A percentile compares a stretch with the other conserved stretches of the same genome.
Evolutionary conservation across 53 echinoderm and acorn worm genomes (phyloP).

Genomic region (Pentamera pediparva): DNA sequence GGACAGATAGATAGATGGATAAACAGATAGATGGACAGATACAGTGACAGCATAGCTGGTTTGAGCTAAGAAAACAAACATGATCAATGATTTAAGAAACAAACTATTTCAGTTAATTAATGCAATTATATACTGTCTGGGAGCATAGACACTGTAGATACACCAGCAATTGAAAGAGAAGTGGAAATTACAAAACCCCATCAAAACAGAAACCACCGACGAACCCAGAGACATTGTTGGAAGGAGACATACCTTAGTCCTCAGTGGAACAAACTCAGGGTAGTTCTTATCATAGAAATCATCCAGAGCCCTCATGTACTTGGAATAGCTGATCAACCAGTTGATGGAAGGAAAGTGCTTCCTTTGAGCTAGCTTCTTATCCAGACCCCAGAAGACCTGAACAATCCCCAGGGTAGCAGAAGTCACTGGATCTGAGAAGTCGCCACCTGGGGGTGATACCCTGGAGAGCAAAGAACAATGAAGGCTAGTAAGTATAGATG

Average conservation of each 20-base stretch:
- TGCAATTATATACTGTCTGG: too few species aligned
- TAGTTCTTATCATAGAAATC: conserved; percentile 99
- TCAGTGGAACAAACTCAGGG: conserved; percentile 92
- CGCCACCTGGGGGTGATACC: conserved; percentile 99
- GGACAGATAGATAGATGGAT: not conserved
- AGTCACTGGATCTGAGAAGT: conserved; percentile 98
- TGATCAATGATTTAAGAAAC: too few species aligned
- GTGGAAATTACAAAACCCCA: too few species aligned
- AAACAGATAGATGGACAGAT: not conserved
- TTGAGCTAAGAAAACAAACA: not conserved
- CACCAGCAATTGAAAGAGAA: too few species aligned
- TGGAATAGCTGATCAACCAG: conserved; percentile 99
- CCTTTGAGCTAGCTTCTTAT: conserved; percentile 91
- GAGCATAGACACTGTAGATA: too few species aligned
- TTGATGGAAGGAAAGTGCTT: conserved; percentile 99
- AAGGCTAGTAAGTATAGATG: too few species aligned
- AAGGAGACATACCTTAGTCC: conserved; percentile 69
- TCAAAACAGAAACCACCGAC: not conserved
- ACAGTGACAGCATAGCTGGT: not conserved
- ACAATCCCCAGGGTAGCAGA: conserved; percentile 99
- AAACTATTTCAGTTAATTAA: too few species aligned
- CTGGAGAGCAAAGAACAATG: conserved; percentile 18
- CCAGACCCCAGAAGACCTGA: conserved; percentile 99
- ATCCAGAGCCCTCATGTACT: conserved; percentile 84
- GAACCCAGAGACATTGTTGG: too few species aligned